Evolutionary conservation across 2,888 invertebrate genomes (phyloP).

Genomic region (Caenorhabditis sp.): DNA sequence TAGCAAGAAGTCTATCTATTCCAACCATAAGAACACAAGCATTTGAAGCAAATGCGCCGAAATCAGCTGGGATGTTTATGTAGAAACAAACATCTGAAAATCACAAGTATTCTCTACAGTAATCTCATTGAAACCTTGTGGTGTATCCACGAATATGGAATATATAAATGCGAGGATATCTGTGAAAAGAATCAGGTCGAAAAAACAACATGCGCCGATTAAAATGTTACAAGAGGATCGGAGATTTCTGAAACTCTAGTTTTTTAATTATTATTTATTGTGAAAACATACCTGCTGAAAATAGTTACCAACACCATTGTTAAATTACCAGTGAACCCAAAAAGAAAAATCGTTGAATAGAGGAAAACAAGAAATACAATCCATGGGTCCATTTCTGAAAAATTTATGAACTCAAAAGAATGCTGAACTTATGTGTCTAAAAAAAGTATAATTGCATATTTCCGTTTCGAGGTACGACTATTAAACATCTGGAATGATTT

Average conservation of each 20-base stretch:
- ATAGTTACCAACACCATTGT: constrained; percentile 37
- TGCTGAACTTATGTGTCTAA: too few relatives aligned
- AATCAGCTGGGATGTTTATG: constrained; percentile 7
- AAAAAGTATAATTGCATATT: too few relatives aligned
- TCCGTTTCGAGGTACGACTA: too few relatives aligned
- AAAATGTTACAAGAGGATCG: constrained; percentile 35
- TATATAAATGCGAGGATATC: constrained; percentile 26
- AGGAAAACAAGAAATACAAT: constrained; percentile 22
- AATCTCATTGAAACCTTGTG: constrained; percentile 4
- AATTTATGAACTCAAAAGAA: too few relatives aligned
- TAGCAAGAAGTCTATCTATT: constrained; percentile 18
- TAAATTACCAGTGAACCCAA: constrained; percentile 33
- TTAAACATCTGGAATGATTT: too few relatives aligned
- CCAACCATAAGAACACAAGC: constrained; percentile 5
- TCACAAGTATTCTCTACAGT: background rate
- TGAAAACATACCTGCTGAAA: constrained; percentile 16
- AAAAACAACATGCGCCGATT: constrained; percentile 28
- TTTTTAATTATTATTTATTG: background rate
- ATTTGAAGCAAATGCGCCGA: constrained; percentile 5
- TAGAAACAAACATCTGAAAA: constrained; percentile 13
- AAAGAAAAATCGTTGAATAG: constrained; percentile 22
- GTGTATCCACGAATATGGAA: constrained; percentile 18
- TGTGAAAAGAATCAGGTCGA: constrained; percentile 29
- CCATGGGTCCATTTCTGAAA: constrained; percentile 20
- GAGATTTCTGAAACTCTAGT: constrained; percentile 17